Conservation (phyloP, 2,113 vertebrate genomes). For the Prinia subflava region DNA sequence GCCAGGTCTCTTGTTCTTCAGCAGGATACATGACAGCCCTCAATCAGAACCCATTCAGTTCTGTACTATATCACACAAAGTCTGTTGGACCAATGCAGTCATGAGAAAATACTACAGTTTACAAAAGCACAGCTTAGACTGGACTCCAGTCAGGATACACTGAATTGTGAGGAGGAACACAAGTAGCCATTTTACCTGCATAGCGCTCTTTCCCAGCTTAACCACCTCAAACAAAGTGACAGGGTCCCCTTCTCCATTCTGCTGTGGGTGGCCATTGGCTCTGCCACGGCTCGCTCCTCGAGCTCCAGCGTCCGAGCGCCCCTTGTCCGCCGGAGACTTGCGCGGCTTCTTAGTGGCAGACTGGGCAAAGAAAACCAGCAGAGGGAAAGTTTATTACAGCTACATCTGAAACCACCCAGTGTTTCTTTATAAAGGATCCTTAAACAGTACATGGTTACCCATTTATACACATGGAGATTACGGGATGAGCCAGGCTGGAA, state of each 20-base stretch:
- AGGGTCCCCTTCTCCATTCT: conserved; percentile 91
- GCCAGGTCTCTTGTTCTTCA: not conserved
- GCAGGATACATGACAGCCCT: not conserved
- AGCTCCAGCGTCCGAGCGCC: conserved; percentile 71
- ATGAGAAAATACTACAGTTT: not conserved
- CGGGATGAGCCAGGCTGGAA: not conserved
- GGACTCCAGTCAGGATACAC: not conserved
- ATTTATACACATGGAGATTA: not conserved
- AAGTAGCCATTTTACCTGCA: conserved; percentile 82
- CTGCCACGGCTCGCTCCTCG: conserved; percentile 80
- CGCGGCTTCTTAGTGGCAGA: conserved; percentile 90
- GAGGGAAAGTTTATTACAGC: conserved; percentile 23
- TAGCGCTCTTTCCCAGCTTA: conserved; percentile 93
- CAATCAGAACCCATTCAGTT: not conserved
- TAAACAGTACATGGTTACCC: not conserved
- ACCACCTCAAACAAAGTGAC: conserved; percentile 95
- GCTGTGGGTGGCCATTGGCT: conserved; percentile 90
- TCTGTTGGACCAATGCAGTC: not conserved
- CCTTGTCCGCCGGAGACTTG: conserved; percentile 86
- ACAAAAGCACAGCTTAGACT: not conserved
- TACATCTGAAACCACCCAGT: not conserved
- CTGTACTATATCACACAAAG: not conserved
- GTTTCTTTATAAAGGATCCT: not conserved
- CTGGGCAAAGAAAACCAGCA: conserved; percentile 71
- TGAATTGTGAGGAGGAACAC: not conserved